These are phyloP conservation scores for Drosophila lutescens DNA, from an alignment of 2,888 invertebrate species.

Conservation along the genomic window DNA sequence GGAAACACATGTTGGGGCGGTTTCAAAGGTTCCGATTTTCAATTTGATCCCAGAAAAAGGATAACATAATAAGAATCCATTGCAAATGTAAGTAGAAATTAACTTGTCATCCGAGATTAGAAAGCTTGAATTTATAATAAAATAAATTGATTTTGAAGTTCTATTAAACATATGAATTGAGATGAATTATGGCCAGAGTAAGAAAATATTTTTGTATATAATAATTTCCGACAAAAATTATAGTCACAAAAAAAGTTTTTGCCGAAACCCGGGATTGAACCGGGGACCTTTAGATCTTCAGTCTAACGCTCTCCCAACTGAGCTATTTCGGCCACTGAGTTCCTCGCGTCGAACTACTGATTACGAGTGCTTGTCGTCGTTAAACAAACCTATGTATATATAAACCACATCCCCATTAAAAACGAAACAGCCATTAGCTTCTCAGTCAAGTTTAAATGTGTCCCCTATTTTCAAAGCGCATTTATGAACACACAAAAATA, in stretches of 20 bases:
- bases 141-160: no score
- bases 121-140: no score
- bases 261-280: constrained; percentile 91
- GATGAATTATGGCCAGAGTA: no score
- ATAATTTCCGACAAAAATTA: neutral
- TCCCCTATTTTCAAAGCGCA: constrained; percentile 14
- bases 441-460: constrained; percentile 6
- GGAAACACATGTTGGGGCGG: constrained; percentile 67
- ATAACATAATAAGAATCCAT: no score
- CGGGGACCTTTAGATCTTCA: constrained; percentile 91
- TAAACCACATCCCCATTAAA: neutral
- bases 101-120: no score
- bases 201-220: neutral
- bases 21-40: neutral
- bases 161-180: no score
- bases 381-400: constrained; percentile 2
- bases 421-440: neutral
- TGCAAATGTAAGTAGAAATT: no score
- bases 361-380: neutral
- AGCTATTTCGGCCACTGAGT: constrained; percentile 88
- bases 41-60: no score
- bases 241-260: constrained; percentile 60
- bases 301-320: constrained; percentile 93
- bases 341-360: rapidly evolving
- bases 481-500: constrained; percentile 16